Evolutionary conservation across 2,888 invertebrate genomes (phyloP).

Genomic region (Phymatocera aterrima): DNA sequence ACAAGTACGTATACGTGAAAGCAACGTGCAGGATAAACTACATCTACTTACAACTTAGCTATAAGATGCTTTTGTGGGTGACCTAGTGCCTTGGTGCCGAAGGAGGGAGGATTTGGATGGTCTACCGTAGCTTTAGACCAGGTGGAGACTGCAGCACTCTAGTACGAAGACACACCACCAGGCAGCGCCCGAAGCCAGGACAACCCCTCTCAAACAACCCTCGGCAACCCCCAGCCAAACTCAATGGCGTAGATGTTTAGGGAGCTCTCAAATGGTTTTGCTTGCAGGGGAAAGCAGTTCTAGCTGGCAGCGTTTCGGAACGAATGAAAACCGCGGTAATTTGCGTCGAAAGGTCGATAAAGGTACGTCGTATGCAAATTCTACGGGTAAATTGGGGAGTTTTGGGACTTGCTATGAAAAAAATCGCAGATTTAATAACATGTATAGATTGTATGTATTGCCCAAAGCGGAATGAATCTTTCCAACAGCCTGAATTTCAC

Average conservation of each 20-base stretch:
- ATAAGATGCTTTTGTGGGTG: constrained; percentile 37
- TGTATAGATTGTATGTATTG: no score
- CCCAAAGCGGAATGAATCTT: no score
- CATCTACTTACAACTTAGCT: constrained; percentile 42
- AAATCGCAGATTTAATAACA: no score
- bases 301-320: not conserved
- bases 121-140: constrained; percentile 62
- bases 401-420: no score
- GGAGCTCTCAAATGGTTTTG: not conserved
- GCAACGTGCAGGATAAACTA: constrained; percentile 17
- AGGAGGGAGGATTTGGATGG: constrained; percentile 42
- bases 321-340: not conserved
- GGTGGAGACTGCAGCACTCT: constrained; percentile 63
- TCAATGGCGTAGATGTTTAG: constrained; percentile 23
- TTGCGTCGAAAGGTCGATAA: not conserved
- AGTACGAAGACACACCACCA: constrained; percentile 64
- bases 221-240: constrained; percentile 38
- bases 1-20: not conserved
- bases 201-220: constrained; percentile 13
- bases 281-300: not conserved
- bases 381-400: no score
- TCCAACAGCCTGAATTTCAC: no score
- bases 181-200: constrained; percentile 57
- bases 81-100: constrained; percentile 42
- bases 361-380: not conserved